Base-by-base conservation (phyloP, 1,140 invertebrate species). In the Cydia strobilella region DNA sequence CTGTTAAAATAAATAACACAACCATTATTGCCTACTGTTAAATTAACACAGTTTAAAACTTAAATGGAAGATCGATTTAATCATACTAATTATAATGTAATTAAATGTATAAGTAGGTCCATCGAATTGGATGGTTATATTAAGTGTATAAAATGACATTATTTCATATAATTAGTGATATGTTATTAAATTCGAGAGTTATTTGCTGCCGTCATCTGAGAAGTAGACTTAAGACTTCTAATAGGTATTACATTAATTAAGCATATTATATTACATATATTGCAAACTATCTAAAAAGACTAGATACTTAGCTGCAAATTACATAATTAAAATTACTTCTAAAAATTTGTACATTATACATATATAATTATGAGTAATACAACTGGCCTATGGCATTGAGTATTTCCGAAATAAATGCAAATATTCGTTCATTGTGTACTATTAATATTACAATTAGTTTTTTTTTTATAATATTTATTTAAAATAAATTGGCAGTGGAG, bases 131-230 rank as follows among this genome's bases (percentile, higher is more conserved):
- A 23, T 23, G 54, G 23, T 12, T 59, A 23, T 59, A 59, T 59
- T 59, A 59, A 3, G 2, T 23, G 18, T 59, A 59, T 23, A 59
- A 59, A 59, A 59, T 23, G 12, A 23, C 54, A 59, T 59, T 59
- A 59, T 23, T 59, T 59, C 35, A 71, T 42, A 74, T 65, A 39
- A 69, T 69, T 69, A 69, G 65, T 69, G 65, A 69, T 69, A 69
- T 69, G 65, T 69, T 69, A 69, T 23, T 39, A 69, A 69, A 69
- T 69, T 69, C 65, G 65, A 69, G 15, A 35, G 65, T 39, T 59
- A 59, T 18, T 51, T 51, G n/a, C 48, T 18, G n/a, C 48, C n/a
- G n/a, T 18, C 48, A 51, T 54, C 18, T 54, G n/a, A 54, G 6
- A 54, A 54, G 6, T 18, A 54, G 12, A 54, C 12, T 7, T 9